These are phyloP conservation scores for Sarcophaga caerulescens DNA, from an alignment of 2,888 invertebrate genomes.

Conservation along the genomic window DNA sequence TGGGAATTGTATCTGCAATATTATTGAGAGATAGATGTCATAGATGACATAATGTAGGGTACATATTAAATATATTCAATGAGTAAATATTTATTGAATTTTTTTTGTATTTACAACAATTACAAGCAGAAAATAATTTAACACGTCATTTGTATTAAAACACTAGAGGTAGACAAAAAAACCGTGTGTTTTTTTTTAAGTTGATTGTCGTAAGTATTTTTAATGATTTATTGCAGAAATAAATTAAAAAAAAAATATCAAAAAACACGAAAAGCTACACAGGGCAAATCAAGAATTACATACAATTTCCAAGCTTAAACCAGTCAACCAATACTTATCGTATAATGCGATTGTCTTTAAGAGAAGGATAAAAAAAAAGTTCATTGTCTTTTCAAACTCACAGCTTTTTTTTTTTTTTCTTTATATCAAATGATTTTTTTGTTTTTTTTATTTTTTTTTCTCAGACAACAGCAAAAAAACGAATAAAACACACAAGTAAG, in stretches of 20 bases:
- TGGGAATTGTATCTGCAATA: too few relatives aligned
- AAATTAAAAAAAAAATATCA: neutral
- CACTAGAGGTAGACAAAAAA: constrained; percentile 2
- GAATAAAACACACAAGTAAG: constrained; percentile 6
- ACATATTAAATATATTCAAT: constrained; percentile 6
- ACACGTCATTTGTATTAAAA: constrained; percentile 46
- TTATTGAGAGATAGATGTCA: too few relatives aligned
- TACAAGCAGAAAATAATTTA: constrained; percentile 49
- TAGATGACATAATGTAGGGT: constrained; percentile 6
- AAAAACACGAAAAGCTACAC: neutral
- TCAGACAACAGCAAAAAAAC: neutral
- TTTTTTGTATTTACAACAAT: constrained; percentile 26
- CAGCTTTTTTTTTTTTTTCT: neutral
- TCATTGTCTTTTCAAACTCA: constrained; percentile 62
- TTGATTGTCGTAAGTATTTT: constrained; percentile 31
- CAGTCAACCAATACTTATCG: constrained; percentile 21
- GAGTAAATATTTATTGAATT: neutral
- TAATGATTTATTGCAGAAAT: constrained; percentile 54
- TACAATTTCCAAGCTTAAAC: constrained; percentile 12
- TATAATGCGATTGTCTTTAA: neutral
- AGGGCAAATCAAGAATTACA: neutral
- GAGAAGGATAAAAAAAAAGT: constrained; percentile 33
- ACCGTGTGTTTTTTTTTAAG: neutral
- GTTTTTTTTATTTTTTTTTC: neutral
- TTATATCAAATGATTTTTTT: neutral